phyloP scores from a whole-genome alignment of 2,113 vertebrate genomes.

The Macroglossus sobrinus region DNA sequence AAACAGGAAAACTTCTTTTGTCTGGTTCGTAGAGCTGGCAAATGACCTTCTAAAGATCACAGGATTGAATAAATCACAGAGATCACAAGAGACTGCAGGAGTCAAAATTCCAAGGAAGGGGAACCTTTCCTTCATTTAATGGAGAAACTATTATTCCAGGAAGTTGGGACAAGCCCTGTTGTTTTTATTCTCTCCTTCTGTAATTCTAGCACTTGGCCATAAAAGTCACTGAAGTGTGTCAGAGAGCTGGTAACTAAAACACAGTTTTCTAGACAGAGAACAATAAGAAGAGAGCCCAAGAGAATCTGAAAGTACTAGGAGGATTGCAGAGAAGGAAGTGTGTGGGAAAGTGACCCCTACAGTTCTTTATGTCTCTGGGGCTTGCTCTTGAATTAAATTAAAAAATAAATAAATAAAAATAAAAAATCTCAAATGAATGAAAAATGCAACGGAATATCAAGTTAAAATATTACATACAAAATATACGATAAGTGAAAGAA shows the following conservation, averaged over 20 bases:
- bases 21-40: neutral
- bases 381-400: neutral
- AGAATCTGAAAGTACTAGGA: neutral
- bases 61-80: neutral
- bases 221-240: neutral
- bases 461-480: neutral
- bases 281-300: neutral
- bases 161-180: neutral
- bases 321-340: neutral
- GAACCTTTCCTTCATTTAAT: neutral
- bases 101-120: neutral
- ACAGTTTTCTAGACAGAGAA: neutral
- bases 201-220: neutral
- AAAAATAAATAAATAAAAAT: neutral
- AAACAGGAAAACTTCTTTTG: neutral
- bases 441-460: neutral
- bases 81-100: no score
- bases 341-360: neutral
- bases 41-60: neutral
- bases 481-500: neutral
- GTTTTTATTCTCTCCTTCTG: neutral
- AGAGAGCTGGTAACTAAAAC: neutral
- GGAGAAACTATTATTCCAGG: neutral
- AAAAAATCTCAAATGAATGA: neutral
- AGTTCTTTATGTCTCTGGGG: neutral